A percentile compares a stretch with the other conserved stretches of the same genome.
phyloP scores from a whole-genome alignment of 2,113 vertebrate species.

The Scomber japonicus region DNA sequence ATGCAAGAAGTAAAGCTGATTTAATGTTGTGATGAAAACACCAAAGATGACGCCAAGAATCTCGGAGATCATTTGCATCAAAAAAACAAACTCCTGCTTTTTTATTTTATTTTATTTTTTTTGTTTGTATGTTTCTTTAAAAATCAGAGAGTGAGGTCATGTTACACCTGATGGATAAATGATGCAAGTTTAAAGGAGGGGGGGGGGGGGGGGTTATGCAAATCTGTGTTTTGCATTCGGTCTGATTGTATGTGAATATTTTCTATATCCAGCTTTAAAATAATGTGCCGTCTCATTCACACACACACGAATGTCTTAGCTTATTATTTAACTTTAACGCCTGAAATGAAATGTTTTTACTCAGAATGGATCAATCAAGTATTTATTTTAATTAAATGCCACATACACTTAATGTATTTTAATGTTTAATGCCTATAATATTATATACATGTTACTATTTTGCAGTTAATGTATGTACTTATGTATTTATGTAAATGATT shows the following conservation, averaged over 20 bases:
- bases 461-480: slow-evolving; percentile 12
- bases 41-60: neutral
- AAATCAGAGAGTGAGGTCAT: neutral
- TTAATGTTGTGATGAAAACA: neutral
- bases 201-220: too few species aligned
- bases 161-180: too few species aligned
- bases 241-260: slow-evolving; percentile 16
- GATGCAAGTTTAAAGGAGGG: too few species aligned
- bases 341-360: neutral
- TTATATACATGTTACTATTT: neutral
- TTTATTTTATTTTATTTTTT: neutral
- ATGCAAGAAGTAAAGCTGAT: too few species aligned
- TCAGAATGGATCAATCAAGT: neutral
- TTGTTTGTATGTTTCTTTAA: neutral
- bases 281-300: neutral
- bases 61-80: neutral
- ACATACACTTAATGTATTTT: neutral
- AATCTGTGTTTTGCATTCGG: neutral
- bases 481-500: slow-evolving; percentile 48
- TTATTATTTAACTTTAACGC: neutral
- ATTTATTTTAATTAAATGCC: slow-evolving; percentile 21
- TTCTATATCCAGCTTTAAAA: slow-evolving; percentile 32
- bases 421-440: neutral
- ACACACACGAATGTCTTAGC: slow-evolving; percentile 4
- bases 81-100: neutral